These are phyloP conservation scores for Cossypha caffra DNA, from an alignment of 2,797 vertebrate genomes.

Conservation along the genomic window DNA sequence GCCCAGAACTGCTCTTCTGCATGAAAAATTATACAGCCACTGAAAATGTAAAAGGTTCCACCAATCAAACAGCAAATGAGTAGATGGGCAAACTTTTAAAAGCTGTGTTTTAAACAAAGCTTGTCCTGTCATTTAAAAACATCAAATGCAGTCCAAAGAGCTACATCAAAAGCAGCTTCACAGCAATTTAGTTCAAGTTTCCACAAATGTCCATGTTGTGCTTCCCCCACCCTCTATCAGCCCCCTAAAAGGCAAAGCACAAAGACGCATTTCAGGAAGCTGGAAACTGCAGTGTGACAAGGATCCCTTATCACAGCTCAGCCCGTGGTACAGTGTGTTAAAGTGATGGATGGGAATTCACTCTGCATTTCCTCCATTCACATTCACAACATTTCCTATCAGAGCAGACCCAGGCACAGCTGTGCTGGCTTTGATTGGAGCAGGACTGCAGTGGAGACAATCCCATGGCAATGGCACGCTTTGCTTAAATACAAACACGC, in stretches of 20 bases:
- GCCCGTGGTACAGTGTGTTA: slow-evolving; percentile 3
- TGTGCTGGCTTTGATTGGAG: slow-evolving; percentile 19
- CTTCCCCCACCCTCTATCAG: not conserved
- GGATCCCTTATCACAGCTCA: slow-evolving; percentile 53
- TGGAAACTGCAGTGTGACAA: slow-evolving; percentile 49
- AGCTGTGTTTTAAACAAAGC: slow-evolving; percentile 18
- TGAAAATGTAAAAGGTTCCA: not conserved
- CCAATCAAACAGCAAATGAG: not conserved
- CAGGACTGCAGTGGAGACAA: not conserved
- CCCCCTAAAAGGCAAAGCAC: not conserved
- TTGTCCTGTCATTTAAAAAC: not conserved
- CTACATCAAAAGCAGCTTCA: not conserved
- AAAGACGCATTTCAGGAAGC: slow-evolving; percentile 33
- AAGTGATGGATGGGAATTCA: slow-evolving; percentile 54
- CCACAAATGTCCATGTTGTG: not conserved
- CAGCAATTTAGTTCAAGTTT: slow-evolving; percentile 28
- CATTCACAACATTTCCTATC: slow-evolving; percentile 51
- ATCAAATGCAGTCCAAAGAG: not conserved
- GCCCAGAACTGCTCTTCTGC: not conserved
- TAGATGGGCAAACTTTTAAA: not conserved
- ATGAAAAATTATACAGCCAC: not conserved
- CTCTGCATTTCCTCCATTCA: not conserved
- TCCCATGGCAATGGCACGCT: not conserved
- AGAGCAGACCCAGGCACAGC: not conserved
- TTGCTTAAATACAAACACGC: not conserved